Percentiles rank a stretch among this genome's conserved stretches.
Conservation (phyloP, 2,888 invertebrate genomes). For the Sarcophaga variegata region DNA sequence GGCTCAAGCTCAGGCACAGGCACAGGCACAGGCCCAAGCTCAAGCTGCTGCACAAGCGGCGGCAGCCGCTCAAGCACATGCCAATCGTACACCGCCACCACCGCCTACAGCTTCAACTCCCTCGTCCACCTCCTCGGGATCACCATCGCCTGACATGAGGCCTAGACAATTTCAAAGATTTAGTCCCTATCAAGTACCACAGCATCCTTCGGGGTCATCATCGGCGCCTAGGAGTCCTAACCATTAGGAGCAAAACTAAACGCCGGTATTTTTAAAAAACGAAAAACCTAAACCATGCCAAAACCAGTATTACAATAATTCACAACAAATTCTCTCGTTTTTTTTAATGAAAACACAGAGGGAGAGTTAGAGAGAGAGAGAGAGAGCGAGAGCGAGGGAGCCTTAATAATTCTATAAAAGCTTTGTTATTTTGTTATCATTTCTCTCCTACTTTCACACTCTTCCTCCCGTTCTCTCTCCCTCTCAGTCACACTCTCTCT, state of each 20-base stretch:
- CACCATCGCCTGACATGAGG: slow-evolving; percentile 81
- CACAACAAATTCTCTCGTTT: slow-evolving; percentile 26
- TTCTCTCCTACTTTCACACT: neutral
- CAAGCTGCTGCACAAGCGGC: slow-evolving; percentile 73
- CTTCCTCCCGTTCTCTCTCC: neutral
- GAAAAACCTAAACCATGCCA: slow-evolving; percentile 56
- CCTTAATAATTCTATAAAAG: slow-evolving; percentile 57
- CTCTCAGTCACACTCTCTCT: neutral
- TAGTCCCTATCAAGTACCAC: slow-evolving; percentile 80
- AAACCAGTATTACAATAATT: slow-evolving; percentile 66
- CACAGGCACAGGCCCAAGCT: slow-evolving; percentile 70
- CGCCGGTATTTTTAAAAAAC: neutral
- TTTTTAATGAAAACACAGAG: slow-evolving; percentile 25
- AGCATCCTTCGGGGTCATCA: slow-evolving; percentile 74
- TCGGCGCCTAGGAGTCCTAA: slow-evolving; percentile 75
- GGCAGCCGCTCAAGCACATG: slow-evolving; percentile 70
- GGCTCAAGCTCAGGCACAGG: slow-evolving; percentile 77
- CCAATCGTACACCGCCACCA: slow-evolving; percentile 77
- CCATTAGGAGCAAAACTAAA: slow-evolving; percentile 72
- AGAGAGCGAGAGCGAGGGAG: neutral
- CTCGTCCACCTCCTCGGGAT: slow-evolving; percentile 81
- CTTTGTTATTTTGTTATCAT: slow-evolving; percentile 66
- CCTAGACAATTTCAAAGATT: slow-evolving; percentile 80
- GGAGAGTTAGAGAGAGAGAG: neutral
- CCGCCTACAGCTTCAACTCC: slow-evolving; percentile 79